Base-by-base conservation (phyloP, 2,888 invertebrate genomes). In the Erpobdella octoculata region DNA sequence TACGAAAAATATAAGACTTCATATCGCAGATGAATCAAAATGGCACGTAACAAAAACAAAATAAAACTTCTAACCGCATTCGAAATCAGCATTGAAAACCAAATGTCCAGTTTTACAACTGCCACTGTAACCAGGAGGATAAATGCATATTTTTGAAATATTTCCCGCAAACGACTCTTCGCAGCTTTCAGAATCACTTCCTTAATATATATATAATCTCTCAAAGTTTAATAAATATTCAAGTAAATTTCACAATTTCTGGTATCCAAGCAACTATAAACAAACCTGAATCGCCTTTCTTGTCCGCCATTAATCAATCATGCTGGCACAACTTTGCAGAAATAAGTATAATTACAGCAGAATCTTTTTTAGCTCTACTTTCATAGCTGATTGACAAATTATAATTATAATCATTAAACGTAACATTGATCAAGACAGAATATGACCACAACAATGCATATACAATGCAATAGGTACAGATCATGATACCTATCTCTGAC, bases 71-170 rank as follows among this genome's bases (percentile, higher is more conserved):
- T 15, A 53, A 78, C 96, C 95, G 74, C 93, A 92, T 85, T 96
- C 96, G 84, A 92, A 96, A 21, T 93, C 92, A 1, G 96, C 95
- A 85, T 96, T 95, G 84, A 96, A 96, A 80, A 95, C 94, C 33
- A 96, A 86, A 82, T 96, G 95, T 2, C 96, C 96, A 75, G 91
- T 89, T 85, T 94, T 95, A 15, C 95, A 94, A 83, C 94, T 93
- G 0, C 95, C 79, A 90, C 86, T 72, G 91, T 88, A 81, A 4
- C 79, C 80, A 21, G 83, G 82, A 59, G 83, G 83, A 5, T 82
- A 80, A 65, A 82, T 81, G 37, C 81, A 80, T 78, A 83, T 81
- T 73, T 83, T 83, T 80, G 90, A 93, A 69, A 96, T 89, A 84
- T 96, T 96, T 25, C 94, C 94, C 77, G 93, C 85, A 18, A 94